phyloP scores from a whole-genome alignment of 2,797 vertebrate species.

The Sebastes alutus region DNA sequence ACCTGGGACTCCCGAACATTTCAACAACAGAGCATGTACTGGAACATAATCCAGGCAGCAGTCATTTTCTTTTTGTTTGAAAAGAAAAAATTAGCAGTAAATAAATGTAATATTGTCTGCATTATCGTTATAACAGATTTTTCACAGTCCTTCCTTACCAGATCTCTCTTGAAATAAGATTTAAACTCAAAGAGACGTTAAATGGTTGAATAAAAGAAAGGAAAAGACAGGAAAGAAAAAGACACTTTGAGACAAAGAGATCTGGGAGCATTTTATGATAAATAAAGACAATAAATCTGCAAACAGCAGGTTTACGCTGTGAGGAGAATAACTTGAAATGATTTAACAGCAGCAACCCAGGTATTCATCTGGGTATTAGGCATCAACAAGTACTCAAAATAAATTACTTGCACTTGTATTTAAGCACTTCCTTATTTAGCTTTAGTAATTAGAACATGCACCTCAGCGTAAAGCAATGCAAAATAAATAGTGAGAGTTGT shows the following conservation, averaged over 20 bases:
- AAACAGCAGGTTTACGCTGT: conserved; percentile 10
- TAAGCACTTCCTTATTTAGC: conserved; percentile 53
- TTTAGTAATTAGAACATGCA: conserved; percentile 24
- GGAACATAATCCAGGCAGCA: not conserved
- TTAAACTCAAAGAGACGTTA: not conserved
- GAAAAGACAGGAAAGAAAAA: not conserved
- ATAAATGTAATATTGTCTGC: not conserved
- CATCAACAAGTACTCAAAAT: conserved; percentile 55
- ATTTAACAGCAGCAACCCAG: conserved; percentile 23
- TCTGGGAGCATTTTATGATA: not conserved
- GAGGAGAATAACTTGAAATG: conserved; percentile 1
- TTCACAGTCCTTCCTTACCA: not conserved
- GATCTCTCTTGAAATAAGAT: not conserved
- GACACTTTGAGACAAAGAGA: not conserved
- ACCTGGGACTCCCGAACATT: not conserved
- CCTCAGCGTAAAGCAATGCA: conserved; percentile 25
- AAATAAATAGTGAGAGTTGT: conserved; percentile 46
- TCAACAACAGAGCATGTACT: not conserved
- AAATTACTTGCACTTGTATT: conserved; percentile 33
- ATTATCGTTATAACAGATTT: not conserved
- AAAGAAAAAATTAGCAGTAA: not conserved
- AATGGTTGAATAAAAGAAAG: not conserved
- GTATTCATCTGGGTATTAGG: conserved; percentile 16
- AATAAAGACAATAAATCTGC: conserved; percentile 5
- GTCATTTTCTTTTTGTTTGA: not conserved